phyloP scores from a whole-genome alignment of 2,888 invertebrate species.

The Drosophila mayaguana region DNA sequence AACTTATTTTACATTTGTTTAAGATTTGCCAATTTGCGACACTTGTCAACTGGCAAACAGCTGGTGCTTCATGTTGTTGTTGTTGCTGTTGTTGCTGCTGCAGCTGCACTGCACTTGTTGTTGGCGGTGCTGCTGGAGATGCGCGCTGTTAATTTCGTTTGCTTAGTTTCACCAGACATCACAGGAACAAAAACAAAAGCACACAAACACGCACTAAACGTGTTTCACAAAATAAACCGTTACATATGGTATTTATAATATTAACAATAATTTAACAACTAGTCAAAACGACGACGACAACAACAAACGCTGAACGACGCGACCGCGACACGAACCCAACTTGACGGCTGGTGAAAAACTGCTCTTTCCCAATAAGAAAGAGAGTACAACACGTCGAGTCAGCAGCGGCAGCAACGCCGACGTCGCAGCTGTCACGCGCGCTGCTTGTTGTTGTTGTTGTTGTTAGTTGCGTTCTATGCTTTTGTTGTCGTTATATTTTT shows the following conservation, averaged over 20 bases:
- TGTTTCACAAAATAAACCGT: slow-evolving; percentile 16
- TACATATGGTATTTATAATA: slow-evolving; percentile 19
- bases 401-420: slow-evolving; percentile 39
- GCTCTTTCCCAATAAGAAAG: slow-evolving; percentile 70
- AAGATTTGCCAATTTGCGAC: slow-evolving; percentile 25
- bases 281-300: slow-evolving; percentile 42
- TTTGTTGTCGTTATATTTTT: slow-evolving; percentile 61
- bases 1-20: slow-evolving; percentile 27
- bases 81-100: slow-evolving; percentile 35
- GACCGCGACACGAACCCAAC: slow-evolving; percentile 65
- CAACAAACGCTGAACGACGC: slow-evolving; percentile 50
- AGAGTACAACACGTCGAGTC: slow-evolving; percentile 53
- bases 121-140: slow-evolving; percentile 28
- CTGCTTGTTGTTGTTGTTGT: slow-evolving; percentile 41
- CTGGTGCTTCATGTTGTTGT: slow-evolving; percentile 53
- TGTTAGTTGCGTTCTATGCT: slow-evolving; percentile 67
- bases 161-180: slow-evolving; percentile 28
- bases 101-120: slow-evolving; percentile 44
- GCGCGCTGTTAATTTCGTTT: slow-evolving; percentile 29
- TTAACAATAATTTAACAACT: slow-evolving; percentile 52
- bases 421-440: slow-evolving; percentile 66
- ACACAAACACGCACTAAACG: slow-evolving; percentile 12
- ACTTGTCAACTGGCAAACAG: slow-evolving; percentile 62
- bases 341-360: slow-evolving; percentile 70
- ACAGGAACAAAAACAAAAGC: slow-evolving; percentile 26